phyloP scores from a whole-genome alignment of 2,113 vertebrate species.

The Catharus minimus region DNA sequence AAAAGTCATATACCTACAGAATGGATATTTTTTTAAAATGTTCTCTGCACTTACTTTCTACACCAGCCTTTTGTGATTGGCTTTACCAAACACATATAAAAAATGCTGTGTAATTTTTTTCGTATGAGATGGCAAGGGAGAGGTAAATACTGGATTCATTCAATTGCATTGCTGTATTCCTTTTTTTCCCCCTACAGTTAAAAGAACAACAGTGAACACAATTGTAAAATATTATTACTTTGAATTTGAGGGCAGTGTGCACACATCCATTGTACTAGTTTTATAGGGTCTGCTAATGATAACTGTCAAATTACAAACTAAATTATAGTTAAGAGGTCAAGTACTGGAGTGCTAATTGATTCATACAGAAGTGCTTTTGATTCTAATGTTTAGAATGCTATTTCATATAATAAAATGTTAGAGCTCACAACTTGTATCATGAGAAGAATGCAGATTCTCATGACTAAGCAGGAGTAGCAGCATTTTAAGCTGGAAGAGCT shows the following conservation, averaged over 20 bases:
- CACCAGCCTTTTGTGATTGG: background rate
- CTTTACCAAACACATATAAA: background rate
- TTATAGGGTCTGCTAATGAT: background rate
- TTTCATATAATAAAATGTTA: background rate
- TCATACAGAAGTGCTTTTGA: background rate
- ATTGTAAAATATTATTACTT: background rate
- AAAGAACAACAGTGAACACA: background rate
- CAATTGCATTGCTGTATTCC: background rate
- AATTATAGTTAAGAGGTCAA: background rate
- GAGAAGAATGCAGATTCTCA: background rate
- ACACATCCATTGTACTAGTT: background rate
- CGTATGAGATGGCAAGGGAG: background rate
- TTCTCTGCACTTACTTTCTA: background rate
- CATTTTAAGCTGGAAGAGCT: background rate
- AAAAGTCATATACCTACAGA: background rate
- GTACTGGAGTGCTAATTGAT: background rate
- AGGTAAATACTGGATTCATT: background rate
- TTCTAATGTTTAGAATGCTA: background rate
- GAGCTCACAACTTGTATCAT: background rate
- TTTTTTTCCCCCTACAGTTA: background rate
- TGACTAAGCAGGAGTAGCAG: background rate
- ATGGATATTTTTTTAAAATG: slow-evolving; percentile 10
- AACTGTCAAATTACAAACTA: background rate
- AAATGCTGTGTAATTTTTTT: background rate
- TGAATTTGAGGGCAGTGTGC: background rate